These are phyloP conservation scores for Rhinophrynus dorsalis DNA, from an alignment of 2,797 vertebrate species.

Conservation along the genomic window DNA sequence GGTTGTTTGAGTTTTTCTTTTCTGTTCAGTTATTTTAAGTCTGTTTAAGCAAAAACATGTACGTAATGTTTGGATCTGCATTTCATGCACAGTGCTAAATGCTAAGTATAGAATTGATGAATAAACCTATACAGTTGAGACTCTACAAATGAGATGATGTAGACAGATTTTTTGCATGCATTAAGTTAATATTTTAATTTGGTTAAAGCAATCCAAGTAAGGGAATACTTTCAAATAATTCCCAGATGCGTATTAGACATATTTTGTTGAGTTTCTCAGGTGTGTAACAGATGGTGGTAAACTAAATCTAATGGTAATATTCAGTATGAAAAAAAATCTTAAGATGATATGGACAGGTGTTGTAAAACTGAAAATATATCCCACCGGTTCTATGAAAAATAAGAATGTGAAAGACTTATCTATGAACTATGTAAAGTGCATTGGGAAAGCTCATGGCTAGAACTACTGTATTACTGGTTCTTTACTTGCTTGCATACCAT, in stretches of 20 bases:
- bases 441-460: conserved; percentile 33
- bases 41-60: too few species aligned
- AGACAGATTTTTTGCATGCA: not conserved
- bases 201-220: conserved; percentile 40
- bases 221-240: conserved; percentile 55
- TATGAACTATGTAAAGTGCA: conserved; percentile 26
- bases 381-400: conserved; percentile 53
- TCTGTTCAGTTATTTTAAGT: too few species aligned
- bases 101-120: not conserved
- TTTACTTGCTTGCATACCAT: conserved; percentile 50
- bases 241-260: conserved; percentile 39
- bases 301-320: conserved; percentile 56
- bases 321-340: conserved; percentile 53
- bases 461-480: conserved; percentile 41
- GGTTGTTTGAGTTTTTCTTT: not conserved
- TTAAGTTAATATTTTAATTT: conserved; percentile 8
- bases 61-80: not conserved
- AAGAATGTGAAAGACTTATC: conserved; percentile 33
- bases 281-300: conserved; percentile 63
- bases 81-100: not conserved
- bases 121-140: not conserved
- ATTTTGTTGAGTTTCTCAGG: conserved; percentile 51
- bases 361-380: conserved; percentile 54
- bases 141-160: conserved; percentile 4
- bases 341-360: conserved; percentile 57